phyloP scores from a whole-genome alignment of 2,888 invertebrate genomes.

The Piscicola geometra region DNA sequence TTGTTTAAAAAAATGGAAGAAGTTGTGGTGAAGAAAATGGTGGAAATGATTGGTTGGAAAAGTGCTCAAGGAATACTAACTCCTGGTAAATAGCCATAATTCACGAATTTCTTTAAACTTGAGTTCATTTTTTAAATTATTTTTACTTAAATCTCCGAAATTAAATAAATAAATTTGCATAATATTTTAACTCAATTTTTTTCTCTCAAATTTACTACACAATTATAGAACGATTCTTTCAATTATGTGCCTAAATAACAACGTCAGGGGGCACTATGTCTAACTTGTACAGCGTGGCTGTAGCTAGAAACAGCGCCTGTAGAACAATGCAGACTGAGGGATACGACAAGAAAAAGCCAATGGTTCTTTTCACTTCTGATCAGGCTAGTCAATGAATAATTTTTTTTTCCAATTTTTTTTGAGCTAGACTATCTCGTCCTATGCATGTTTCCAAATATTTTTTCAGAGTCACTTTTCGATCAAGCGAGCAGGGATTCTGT shows the following conservation, averaged over 20 bases:
- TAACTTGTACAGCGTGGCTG: conserved; percentile 31
- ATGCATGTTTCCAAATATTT: too few species aligned
- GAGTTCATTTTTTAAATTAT: too few species aligned
- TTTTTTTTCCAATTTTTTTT: too few species aligned
- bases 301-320: conserved; percentile 21
- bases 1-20: conserved; percentile 31
- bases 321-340: background rate
- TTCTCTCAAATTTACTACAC: too few species aligned
- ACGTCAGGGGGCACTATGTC: conserved; percentile 36
- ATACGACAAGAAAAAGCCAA: background rate
- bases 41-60: conserved; percentile 27
- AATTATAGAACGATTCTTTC: too few species aligned
- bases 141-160: too few species aligned
- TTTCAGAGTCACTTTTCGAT: conserved; percentile 78
- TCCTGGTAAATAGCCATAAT: too few species aligned
- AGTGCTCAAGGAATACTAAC: conserved; percentile 29
- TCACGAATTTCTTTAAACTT: too few species aligned
- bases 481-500: conserved; percentile 76
- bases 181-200: too few species aligned
- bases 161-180: too few species aligned
- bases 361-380: conserved; percentile 29
- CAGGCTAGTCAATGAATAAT: conserved; percentile 6
- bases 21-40: conserved; percentile 26
- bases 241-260: background rate
- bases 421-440: too few species aligned